Evolutionary conservation across 1,140 invertebrate species (phyloP).

Genomic region (Drosophila punjabiensis): DNA sequence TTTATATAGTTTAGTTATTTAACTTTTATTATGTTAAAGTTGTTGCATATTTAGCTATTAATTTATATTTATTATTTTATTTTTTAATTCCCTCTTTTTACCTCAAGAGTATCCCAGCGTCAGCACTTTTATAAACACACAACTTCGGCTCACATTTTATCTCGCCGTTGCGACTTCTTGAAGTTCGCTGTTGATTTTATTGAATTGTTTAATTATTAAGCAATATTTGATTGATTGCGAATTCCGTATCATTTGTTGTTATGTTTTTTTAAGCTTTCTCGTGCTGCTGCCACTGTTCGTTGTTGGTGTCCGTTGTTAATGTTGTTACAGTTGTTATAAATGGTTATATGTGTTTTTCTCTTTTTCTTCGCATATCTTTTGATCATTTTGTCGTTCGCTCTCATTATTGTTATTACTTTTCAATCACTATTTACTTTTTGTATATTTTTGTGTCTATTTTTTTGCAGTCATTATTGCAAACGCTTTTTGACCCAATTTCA

Average conservation of each 20-base stretch:
- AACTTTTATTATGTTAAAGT: no score
- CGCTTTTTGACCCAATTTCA: constrained; percentile 74
- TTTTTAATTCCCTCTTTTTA: not conserved
- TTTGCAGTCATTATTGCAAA: constrained; percentile 60
- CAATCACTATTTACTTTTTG: constrained; percentile 58
- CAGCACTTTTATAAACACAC: constrained; percentile 1
- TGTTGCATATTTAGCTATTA: not conserved
- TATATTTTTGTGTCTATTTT: constrained; percentile 31
- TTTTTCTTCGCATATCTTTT: constrained; percentile 45
- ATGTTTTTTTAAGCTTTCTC: constrained; percentile 80
- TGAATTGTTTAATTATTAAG: constrained; percentile 85
- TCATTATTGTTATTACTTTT: constrained; percentile 82
- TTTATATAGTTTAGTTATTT: not conserved
- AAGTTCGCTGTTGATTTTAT: constrained; percentile 74
- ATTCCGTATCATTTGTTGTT: constrained; percentile 78
- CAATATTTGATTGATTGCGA: constrained; percentile 85
- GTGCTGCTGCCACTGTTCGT: constrained; percentile 41
- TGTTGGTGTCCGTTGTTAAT: constrained; percentile 39
- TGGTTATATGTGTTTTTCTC: constrained; percentile 40
- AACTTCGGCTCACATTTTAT: constrained; percentile 15
- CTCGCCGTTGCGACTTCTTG: constrained; percentile 52
- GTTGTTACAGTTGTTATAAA: constrained; percentile 60
- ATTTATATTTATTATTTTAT: no score
- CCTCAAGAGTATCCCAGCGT: constrained; percentile 22
- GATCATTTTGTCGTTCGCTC: constrained; percentile 71